These are phyloP conservation scores for Eucera pruinosa DNA, from an alignment of 2,888 invertebrate genomes.

Conservation along the genomic window DNA sequence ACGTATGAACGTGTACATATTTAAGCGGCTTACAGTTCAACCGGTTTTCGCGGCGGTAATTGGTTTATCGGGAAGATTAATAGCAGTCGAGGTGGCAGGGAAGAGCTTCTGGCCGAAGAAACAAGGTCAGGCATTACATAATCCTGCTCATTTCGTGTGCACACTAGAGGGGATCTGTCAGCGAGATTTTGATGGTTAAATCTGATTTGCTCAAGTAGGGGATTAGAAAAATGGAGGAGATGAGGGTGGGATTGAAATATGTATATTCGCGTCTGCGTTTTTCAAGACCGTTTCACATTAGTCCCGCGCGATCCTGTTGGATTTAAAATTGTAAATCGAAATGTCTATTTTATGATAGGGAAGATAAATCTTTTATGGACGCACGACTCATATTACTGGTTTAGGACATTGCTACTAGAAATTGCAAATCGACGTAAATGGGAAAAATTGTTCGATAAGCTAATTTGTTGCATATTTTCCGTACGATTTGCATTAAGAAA, in stretches of 20 bases:
- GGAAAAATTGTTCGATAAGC: neutral
- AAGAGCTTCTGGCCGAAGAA: slow-evolving; percentile 23
- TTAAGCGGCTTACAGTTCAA: slow-evolving; percentile 47
- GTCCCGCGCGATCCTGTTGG: neutral
- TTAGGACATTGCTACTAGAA: too few species aligned
- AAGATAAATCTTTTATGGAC: neutral
- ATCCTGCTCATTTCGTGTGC: slow-evolving; percentile 25
- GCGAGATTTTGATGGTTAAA: slow-evolving; percentile 15
- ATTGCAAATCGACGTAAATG: too few species aligned
- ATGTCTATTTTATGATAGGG: neutral
- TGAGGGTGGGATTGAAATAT: too few species aligned
- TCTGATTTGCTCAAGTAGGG: neutral
- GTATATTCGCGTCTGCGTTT: neutral
- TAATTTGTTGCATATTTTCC: neutral
- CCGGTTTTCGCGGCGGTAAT: slow-evolving; percentile 41
- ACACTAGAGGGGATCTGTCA: slow-evolving; percentile 8
- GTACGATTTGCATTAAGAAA: too few species aligned
- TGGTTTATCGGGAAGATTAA: slow-evolving; percentile 55
- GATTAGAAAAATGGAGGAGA: neutral
- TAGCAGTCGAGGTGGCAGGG: slow-evolving; percentile 1
- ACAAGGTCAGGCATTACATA: slow-evolving; percentile 46
- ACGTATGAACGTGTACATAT: slow-evolving; percentile 30
- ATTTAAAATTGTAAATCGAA: neutral
- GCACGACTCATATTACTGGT: neutral
- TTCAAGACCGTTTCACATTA: neutral